Evolutionary conservation across 2,113 vertebrate species (phyloP).

Genomic region (Tupaia chinensis): DNA sequence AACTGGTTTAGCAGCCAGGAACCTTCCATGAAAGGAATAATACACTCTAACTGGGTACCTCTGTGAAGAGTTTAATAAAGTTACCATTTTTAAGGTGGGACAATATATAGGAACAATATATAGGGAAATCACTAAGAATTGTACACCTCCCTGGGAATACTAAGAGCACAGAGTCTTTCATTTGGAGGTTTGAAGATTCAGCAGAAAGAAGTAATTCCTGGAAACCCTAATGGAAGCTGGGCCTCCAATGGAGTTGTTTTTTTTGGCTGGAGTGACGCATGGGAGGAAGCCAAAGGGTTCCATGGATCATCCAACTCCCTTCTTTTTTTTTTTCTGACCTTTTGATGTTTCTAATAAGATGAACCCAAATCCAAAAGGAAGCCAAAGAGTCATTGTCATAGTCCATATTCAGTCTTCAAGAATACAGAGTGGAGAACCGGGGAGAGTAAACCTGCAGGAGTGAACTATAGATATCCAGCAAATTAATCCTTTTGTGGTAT

Average conservation of each 20-base stretch:
- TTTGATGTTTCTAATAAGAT: not conserved
- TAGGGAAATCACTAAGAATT: not conserved
- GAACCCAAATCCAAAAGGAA: not conserved
- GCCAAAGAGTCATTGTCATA: not conserved
- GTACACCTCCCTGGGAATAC: not conserved
- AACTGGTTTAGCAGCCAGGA: not conserved
- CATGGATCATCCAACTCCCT: not conserved
- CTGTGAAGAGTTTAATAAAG: not conserved
- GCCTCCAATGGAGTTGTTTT: not conserved
- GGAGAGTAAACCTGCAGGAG: not conserved
- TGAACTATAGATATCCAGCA: not conserved
- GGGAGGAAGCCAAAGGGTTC: not conserved
- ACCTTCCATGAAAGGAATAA: not conserved
- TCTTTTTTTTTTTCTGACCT: not conserved
- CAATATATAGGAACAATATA: not conserved
- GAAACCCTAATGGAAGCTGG: not conserved
- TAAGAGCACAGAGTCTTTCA: not conserved
- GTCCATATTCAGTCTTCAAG: not conserved
- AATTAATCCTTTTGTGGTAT: not conserved
- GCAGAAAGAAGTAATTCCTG: not conserved
- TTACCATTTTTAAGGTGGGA: not conserved
- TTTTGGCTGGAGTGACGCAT: not conserved
- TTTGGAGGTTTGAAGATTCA: not conserved
- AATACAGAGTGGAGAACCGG: not conserved
- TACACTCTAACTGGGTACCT: not conserved